These are phyloP conservation scores for Channallabes apus DNA, from an alignment of 2,797 vertebrate species.

Conservation along the genomic window DNA sequence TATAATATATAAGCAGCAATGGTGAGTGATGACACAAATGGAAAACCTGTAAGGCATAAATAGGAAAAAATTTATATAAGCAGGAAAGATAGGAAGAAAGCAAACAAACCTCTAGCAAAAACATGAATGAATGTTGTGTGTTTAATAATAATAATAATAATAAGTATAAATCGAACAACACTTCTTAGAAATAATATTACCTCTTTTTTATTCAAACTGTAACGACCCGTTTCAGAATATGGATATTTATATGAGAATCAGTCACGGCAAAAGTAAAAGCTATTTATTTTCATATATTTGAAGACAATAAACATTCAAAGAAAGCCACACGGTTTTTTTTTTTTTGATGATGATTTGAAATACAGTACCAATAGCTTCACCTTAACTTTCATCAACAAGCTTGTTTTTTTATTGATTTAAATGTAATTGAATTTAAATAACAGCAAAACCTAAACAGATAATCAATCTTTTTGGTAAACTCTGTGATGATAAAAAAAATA, in stretches of 20 bases:
- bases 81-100: background rate
- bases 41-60: background rate
- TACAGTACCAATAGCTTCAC: background rate
- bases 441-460: background rate
- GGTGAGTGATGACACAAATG: too few relatives aligned
- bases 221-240: constrained; percentile 27
- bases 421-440: background rate
- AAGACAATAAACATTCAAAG: background rate
- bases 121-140: background rate
- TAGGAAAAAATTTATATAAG: background rate
- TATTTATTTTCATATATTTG: background rate
- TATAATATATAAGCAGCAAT: background rate
- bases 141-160: background rate
- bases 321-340: background rate
- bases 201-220: constrained; percentile 48
- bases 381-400: too few relatives aligned
- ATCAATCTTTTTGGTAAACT: background rate
- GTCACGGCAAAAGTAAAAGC: constrained; percentile 22
- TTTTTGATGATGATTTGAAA: background rate
- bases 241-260: constrained; percentile 33
- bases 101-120: background rate
- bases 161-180: background rate
- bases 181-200: background rate
- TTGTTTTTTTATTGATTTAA: background rate
- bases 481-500: background rate